A percentile compares a stretch with the other conserved stretches of the same genome.
These are phyloP conservation scores for Tachina grossa DNA, from an alignment of 2,888 invertebrate species.

Conservation along the genomic window DNA sequence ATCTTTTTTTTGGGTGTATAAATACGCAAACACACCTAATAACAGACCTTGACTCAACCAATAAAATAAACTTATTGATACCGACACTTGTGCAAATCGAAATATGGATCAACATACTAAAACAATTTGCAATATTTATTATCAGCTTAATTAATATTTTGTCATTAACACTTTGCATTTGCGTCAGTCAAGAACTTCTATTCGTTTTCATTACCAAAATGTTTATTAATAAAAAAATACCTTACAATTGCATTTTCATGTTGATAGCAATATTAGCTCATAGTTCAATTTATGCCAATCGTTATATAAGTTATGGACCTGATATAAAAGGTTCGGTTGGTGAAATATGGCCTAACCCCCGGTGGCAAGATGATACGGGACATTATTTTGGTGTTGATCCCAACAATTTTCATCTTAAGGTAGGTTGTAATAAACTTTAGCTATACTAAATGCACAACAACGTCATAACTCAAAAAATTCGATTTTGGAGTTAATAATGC, in stretches of 20 bases:
- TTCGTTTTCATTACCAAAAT: constrained; percentile 2
- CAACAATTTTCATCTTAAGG: constrained; percentile 83
- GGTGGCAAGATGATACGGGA: constrained; percentile 83
- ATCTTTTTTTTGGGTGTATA: too few species aligned
- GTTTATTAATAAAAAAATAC: background rate
- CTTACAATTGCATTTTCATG: background rate
- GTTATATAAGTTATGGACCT: constrained; percentile 77
- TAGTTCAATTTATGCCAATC: constrained; percentile 17
- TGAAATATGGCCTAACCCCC: constrained; percentile 88
- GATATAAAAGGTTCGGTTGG: constrained; percentile 78
- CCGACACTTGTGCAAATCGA: constrained; percentile 32
- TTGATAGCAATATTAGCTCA: background rate
- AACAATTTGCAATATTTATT: constrained; percentile 14
- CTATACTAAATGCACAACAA: too few species aligned
- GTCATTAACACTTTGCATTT: constrained; percentile 33
- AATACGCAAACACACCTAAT: background rate
- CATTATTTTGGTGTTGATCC: constrained; percentile 84
- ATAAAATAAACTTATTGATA: background rate
- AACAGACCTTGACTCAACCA: background rate
- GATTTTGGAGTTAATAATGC: too few species aligned
- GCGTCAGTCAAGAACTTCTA: background rate
- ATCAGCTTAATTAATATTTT: background rate
- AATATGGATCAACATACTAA: constrained; percentile 1
- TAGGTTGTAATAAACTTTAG: constrained; percentile 76
- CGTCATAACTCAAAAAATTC: too few species aligned